Evolutionary conservation across 2,113 vertebrate genomes (phyloP).

Genomic region (Heliornis fulica): DNA sequence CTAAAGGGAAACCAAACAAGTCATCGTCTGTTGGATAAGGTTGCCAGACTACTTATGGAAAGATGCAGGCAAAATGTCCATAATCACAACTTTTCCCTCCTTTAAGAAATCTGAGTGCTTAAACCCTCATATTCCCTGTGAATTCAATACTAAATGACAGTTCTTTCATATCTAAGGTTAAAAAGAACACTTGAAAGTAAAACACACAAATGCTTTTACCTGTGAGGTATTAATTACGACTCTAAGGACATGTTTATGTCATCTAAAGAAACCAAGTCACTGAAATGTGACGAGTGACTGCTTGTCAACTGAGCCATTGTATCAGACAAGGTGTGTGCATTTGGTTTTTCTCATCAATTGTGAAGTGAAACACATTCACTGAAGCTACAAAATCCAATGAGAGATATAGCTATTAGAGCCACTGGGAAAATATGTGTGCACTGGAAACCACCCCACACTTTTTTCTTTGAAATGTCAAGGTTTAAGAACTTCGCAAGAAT

Average conservation of each 20-base stretch:
- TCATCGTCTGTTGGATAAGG: background rate
- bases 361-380: background rate
- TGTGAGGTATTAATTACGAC: background rate
- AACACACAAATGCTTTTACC: slow-evolving; percentile 10
- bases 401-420: background rate
- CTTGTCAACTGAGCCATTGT: background rate
- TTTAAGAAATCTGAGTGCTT: slow-evolving; percentile 4
- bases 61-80: background rate
- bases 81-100: background rate
- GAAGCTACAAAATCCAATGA: background rate
- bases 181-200: background rate
- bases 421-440: background rate
- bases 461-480: background rate
- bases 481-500: background rate
- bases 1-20: background rate
- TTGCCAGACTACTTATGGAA: background rate
- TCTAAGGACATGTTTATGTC: background rate
- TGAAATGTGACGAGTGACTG: background rate
- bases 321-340: background rate
- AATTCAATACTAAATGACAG: background rate
- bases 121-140: background rate
- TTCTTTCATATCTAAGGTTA: background rate
- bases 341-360: background rate
- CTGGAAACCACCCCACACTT: background rate
- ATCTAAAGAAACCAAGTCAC: background rate